Conservation (phyloP, 2,888 invertebrate species). For the Loripinus fragilis region DNA sequence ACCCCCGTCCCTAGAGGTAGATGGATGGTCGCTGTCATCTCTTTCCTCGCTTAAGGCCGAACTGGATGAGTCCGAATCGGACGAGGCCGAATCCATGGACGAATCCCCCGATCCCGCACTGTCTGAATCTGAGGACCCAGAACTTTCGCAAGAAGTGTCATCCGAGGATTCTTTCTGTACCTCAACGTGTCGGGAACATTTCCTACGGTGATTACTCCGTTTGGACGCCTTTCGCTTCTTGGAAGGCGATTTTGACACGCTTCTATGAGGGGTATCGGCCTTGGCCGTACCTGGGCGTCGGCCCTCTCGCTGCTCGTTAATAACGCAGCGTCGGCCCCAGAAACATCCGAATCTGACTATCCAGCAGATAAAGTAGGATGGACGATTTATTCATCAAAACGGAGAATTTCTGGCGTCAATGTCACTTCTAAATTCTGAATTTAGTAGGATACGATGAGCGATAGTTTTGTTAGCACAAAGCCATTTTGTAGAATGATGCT, state of each 20-base stretch:
- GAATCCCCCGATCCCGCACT: neutral
- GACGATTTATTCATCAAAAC: neutral
- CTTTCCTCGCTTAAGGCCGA: neutral
- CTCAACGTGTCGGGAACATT: neutral
- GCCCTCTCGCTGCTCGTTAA: neutral
- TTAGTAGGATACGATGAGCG: neutral
- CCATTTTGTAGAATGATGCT: conserved; percentile 1
- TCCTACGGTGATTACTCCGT: too few relatives aligned
- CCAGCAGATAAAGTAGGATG: neutral
- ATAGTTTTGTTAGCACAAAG: neutral
- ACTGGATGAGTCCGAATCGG: neutral
- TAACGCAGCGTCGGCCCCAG: neutral
- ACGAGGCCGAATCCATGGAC: too few relatives aligned
- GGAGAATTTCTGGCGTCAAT: neutral
- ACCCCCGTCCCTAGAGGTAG: neutral
- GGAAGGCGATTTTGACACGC: too few relatives aligned
- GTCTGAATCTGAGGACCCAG: neutral
- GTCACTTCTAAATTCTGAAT: neutral
- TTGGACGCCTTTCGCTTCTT: too few relatives aligned
- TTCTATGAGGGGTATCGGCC: neutral
- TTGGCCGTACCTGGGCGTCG: neutral
- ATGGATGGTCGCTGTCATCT: neutral
- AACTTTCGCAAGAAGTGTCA: neutral
- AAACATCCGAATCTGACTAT: neutral
- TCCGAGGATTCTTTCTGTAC: neutral